Base-by-base conservation (phyloP, 2,888 invertebrate genomes). In the Metellina segmentata region DNA sequence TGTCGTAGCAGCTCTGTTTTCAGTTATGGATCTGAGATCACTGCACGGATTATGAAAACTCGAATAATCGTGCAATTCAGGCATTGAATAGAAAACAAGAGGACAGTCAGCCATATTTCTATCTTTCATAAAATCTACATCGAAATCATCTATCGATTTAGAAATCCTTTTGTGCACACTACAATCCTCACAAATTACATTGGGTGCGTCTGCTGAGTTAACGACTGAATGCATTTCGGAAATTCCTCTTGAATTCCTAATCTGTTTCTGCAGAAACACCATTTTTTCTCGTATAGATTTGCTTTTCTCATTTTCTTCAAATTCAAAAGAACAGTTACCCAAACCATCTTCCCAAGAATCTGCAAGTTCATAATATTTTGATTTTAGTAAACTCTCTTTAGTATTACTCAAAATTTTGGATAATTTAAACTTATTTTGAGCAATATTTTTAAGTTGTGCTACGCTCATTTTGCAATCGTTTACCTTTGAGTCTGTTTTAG, bases 41-140 rank as follows among this genome's bases (percentile, higher is more conserved):
- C 71, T 19, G n/a, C 71, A 89, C 2, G 82, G 53, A 19, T 51
- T 75, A 48, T 75, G 20, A 69, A 79, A 87, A 9, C 92, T 89
- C 19, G 86, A 75, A 51, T 90, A 70, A 19, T 83, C 89, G 49
- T 90, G 51, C 1, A 93, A 53, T 78, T 93, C 93, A 9, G 93
- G 93, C 93, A 93, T 93, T 34, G 93, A 93, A 82, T 93, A 93
- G 71, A 93, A 93, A n/a, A 81, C 69, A n/a, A 93, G 52, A 16
- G 53, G 7, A 8, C 19, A 71, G 6, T 52, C 20, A 20, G 78
- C 78, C 9, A 61, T 34, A n/a, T n/a, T 34, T 7, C 7, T 9
- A 51, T 51, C 19, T n/a, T 34, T 16, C 49, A 85, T 70, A 51
- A 13, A 69, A 48, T 90, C 85, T 20, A 48, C 75, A 70, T 91